phyloP scores from a whole-genome alignment of 2,888 invertebrate genomes.

The Ophion obscuratus region DNA sequence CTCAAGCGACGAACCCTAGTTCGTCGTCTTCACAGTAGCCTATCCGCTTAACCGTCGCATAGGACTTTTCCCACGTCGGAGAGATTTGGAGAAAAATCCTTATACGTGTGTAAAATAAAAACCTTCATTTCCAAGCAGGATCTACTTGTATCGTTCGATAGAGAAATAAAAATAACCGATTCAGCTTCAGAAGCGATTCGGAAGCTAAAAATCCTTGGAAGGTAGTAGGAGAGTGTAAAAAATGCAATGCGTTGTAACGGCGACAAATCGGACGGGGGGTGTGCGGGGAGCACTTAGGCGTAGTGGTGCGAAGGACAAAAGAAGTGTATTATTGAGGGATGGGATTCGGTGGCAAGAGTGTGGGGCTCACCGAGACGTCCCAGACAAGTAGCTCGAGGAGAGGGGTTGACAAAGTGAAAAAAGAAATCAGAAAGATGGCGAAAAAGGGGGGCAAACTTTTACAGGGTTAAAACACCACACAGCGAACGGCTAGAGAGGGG shows the following conservation, averaged over 20 bases:
- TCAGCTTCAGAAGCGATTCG: background rate
- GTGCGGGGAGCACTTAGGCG: constrained; percentile 52
- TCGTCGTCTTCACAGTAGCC: too few species aligned
- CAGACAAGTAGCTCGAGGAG: constrained; percentile 65
- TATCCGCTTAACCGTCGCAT: too few species aligned
- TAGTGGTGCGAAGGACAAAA: constrained; percentile 76
- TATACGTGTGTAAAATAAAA: too few species aligned
- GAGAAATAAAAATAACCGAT: constrained; percentile 13
- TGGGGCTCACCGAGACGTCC: constrained; percentile 59
- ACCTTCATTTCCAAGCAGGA: constrained; percentile 11
- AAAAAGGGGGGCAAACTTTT: constrained; percentile 37
- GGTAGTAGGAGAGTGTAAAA: constrained; percentile 34
- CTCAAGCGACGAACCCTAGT: too few species aligned
- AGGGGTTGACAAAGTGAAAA: constrained; percentile 64
- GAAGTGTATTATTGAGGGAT: constrained; percentile 75
- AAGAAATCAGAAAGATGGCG: constrained; percentile 31
- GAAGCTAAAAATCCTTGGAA: constrained; percentile 50
- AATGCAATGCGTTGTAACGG: constrained; percentile 56
- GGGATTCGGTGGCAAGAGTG: constrained; percentile 39
- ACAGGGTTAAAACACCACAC: constrained; percentile 47
- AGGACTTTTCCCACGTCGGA: too few species aligned
- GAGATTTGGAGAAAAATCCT: too few species aligned
- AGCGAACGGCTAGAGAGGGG: background rate
- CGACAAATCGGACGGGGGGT: constrained; percentile 64
- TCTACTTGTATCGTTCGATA: background rate